Percentiles rank a stretch among this genome's conserved stretches.
Conservation (phyloP, 2,113 vertebrate species). For the Buteo buteo region DNA sequence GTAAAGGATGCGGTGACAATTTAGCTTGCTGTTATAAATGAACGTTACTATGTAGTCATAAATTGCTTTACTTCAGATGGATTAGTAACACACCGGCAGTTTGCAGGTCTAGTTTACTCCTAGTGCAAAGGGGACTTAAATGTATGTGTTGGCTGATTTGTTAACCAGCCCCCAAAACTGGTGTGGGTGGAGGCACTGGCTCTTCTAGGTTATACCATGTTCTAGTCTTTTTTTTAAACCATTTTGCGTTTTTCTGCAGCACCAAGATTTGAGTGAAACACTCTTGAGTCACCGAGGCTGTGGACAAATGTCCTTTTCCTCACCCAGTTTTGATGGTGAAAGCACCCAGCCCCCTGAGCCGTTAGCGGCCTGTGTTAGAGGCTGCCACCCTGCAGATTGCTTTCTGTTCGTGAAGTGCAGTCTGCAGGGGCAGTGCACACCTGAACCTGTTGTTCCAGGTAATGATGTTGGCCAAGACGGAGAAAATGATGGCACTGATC, state of each 20-base stretch:
- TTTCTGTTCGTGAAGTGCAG: fast-evolving
- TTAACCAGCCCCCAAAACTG: not conserved
- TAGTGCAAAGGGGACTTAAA: not conserved
- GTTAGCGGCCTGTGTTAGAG: not conserved
- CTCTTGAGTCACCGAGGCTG: not conserved
- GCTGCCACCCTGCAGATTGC: no score
- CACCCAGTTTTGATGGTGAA: not conserved
- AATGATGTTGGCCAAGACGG: not conserved
- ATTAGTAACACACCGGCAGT: not conserved
- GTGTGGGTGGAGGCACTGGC: not conserved
- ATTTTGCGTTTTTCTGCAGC: not conserved
- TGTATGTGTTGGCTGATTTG: not conserved
- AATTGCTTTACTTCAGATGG: not conserved
- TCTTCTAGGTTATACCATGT: not conserved
- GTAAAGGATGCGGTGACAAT: not conserved
- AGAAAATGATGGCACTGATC: not conserved
- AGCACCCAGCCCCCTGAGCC: not conserved
- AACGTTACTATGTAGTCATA: not conserved
- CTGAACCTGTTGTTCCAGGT: not conserved
- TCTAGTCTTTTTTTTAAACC: not conserved
- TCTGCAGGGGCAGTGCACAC: not conserved
- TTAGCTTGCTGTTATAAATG: not conserved
- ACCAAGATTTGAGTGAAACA: not conserved
- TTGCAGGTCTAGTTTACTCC: not conserved
- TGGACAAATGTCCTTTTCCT: not conserved